phyloP scores from a whole-genome alignment of 1,140 invertebrate genomes.

The Calycopis cecrops region DNA sequence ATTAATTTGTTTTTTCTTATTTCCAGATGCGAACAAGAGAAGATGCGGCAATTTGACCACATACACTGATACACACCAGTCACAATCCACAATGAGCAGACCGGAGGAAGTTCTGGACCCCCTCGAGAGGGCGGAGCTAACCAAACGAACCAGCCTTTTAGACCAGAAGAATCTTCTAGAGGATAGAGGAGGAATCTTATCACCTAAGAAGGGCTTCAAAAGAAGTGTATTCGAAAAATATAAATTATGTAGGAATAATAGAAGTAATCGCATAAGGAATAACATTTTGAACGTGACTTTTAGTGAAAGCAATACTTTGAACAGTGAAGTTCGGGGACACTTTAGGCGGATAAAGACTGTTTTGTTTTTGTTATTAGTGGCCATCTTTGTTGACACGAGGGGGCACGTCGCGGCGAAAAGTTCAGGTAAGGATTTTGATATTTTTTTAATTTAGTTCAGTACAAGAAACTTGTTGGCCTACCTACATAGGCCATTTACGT shows the following conservation, averaged over 20 bases:
- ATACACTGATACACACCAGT: constrained; percentile 29
- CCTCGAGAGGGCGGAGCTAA: constrained; percentile 47
- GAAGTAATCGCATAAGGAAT: constrained; percentile 41
- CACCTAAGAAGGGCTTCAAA: constrained; percentile 24
- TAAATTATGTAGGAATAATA: constrained; percentile 44
- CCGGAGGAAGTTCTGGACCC: constrained; percentile 35
- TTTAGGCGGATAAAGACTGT: constrained; percentile 60
- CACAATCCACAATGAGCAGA: constrained; percentile 40
- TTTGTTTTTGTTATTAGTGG: constrained; percentile 51
- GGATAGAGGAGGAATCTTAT: constrained; percentile 58
- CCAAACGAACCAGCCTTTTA: constrained; percentile 48
- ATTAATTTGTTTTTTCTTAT: constrained; percentile 25
- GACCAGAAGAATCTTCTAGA: constrained; percentile 62
- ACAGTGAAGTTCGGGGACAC: constrained; percentile 31
- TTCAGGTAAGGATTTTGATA: constrained; percentile 48
- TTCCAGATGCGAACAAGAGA: constrained; percentile 60
- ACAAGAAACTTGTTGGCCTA: no score
- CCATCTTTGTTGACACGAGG: constrained; percentile 45
- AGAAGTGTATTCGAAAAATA: constrained; percentile 29
- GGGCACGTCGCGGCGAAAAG: constrained; percentile 52
- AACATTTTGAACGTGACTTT: constrained; percentile 36
- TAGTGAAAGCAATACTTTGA: constrained; percentile 45
- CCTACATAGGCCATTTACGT: not conserved
- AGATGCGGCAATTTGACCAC: constrained; percentile 54
- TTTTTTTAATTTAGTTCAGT: no score